Evolutionary conservation across 2,888 invertebrate genomes (phyloP).

Genomic region (Antitype chi): DNA sequence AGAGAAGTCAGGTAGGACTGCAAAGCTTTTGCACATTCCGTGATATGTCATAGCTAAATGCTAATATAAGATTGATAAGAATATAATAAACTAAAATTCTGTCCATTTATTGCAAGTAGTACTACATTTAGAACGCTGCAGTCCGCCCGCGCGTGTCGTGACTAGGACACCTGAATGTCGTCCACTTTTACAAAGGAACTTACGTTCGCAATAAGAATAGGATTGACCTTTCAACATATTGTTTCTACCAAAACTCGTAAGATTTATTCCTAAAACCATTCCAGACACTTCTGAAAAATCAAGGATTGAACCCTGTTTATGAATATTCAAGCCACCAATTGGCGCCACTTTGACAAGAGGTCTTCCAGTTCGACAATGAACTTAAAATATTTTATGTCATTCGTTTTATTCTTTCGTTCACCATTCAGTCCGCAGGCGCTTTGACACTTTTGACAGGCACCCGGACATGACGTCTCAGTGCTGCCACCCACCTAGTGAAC

Average conservation of each 20-base stretch:
- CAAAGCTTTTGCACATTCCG: neutral
- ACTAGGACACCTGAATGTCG: constrained; percentile 57
- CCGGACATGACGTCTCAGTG: too few species aligned
- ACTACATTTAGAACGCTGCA: constrained; percentile 16
- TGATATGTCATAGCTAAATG: neutral
- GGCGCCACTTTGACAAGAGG: too few species aligned
- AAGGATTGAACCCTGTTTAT: too few species aligned
- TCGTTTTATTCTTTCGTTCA: too few species aligned
- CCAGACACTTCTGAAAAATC: too few species aligned
- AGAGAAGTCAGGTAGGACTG: too few species aligned
- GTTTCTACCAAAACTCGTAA: neutral
- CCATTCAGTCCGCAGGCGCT: too few species aligned
- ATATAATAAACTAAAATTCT: constrained; percentile 17
- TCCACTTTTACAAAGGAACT: constrained; percentile 49
- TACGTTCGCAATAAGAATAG: constrained; percentile 11
- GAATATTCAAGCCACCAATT: too few species aligned
- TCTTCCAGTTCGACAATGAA: too few species aligned
- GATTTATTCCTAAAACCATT: neutral
- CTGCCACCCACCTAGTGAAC: too few species aligned
- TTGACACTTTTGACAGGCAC: too few species aligned
- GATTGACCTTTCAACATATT: constrained; percentile 48
- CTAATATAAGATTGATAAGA: constrained; percentile 32
- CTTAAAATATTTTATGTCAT: too few species aligned
- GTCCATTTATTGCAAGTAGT: neutral
- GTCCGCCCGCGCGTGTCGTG: constrained; percentile 43